Conservation (phyloP, 2,888 invertebrate genomes). For the Priocnemis perturbator region DNA sequence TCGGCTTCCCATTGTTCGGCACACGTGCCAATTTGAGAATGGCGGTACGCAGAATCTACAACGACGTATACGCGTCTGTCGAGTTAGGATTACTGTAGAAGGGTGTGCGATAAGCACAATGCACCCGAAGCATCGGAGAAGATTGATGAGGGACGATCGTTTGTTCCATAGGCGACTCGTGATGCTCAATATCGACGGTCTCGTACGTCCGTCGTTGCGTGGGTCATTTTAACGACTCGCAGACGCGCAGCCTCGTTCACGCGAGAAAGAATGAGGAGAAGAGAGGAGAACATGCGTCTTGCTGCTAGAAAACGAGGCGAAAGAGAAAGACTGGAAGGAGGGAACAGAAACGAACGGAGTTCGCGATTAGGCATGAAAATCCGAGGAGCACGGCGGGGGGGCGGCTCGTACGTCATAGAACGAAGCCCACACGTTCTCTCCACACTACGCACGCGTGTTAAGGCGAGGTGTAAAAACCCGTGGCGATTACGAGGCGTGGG, state of each 20-base stretch:
- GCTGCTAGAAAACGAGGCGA: neutral
- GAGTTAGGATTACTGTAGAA: neutral
- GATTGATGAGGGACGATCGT: neutral
- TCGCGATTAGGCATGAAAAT: slow-evolving; percentile 68
- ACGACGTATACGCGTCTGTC: neutral
- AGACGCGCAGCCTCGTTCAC: too few species aligned
- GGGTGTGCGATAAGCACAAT: neutral
- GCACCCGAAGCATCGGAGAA: neutral
- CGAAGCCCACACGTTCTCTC: slow-evolving; percentile 59
- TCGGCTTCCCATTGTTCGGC: neutral
- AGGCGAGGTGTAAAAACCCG: slow-evolving; percentile 64
- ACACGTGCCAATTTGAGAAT: slow-evolving; percentile 15
- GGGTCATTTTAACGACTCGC: too few species aligned
- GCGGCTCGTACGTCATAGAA: slow-evolving; percentile 59
- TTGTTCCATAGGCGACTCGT: neutral
- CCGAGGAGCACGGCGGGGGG: slow-evolving; percentile 62
- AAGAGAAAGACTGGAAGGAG: slow-evolving; percentile 1
- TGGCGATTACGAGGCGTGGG: slow-evolving; percentile 66
- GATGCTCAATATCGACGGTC: too few species aligned
- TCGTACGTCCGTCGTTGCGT: too few species aligned
- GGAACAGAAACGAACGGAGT: slow-evolving; percentile 19
- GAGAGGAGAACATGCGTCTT: neutral
- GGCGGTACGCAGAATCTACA: too few species aligned
- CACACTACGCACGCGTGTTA: slow-evolving; percentile 19
- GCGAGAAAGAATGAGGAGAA: neutral